Base-by-base conservation (phyloP, 2,888 invertebrate species). In the Zootermopsis nevadensis region DNA sequence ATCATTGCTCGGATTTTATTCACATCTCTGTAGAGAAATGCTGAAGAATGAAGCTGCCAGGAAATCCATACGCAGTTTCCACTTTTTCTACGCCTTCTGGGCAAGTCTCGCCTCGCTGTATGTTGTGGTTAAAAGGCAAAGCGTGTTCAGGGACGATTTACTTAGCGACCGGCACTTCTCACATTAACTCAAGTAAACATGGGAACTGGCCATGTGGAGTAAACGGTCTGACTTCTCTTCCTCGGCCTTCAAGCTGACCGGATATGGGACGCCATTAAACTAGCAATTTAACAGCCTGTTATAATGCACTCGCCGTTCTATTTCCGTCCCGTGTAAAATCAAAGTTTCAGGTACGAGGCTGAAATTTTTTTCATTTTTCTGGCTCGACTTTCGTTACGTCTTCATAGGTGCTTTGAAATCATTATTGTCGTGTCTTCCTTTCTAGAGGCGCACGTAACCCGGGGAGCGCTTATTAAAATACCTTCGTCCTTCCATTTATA, bases 121-220 rank as follows among this genome's bases (percentile, higher is more conserved):
- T 60, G 60, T 27, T 60, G 60, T 60, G 60, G 74, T 35, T 74
- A 38, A 74, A 74, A 74, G 74, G 74, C 74, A 74, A 74, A 74
- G 74, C 74, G n/a, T 74, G 74, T 74, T 74, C 69, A 7, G 69
- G 31, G 69, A 69, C 69, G 69, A 69, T 69, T 69, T 69, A 69
- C 33, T 69, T 69, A 8, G 31, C 22, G 30, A 19, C 33, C 69
- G 15, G 69, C 69, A 33, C 31, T 69, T 69, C 69, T 69, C 74
- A 38, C 38, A 74, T 74, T 74, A 74, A 38, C 31, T n/a, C 33
- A 22, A 38, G 33, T 74, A 35, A 38, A 38, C 35, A 60, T 27
- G 27, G 60, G 15, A n/a, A 27, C n/a, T 60, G 60, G 15, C 35
- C 31, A n/a, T 24, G 74, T 42, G 74, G 10, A 74, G 38, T 74